These are phyloP conservation scores for Brachypteracias leptosomus DNA, from an alignment of 2,113 vertebrate species.

Conservation along the genomic window DNA sequence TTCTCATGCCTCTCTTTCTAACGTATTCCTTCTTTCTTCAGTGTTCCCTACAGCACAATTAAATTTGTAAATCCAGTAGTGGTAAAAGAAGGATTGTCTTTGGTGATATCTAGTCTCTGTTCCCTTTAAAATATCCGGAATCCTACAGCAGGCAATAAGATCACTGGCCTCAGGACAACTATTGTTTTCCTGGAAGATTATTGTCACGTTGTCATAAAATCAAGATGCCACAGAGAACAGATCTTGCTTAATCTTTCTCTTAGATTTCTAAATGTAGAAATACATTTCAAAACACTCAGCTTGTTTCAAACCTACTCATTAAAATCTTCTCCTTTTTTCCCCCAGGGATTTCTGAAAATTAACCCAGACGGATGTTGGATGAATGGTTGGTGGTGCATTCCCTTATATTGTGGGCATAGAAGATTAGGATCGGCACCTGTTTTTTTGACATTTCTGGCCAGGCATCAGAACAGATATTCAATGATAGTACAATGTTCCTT, in stretches of 20 bases:
- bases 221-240: background rate
- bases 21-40: background rate
- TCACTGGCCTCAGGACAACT: background rate
- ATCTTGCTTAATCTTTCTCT: background rate
- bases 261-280: background rate
- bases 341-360: background rate
- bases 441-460: slow-evolving; percentile 37
- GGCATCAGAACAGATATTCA: background rate
- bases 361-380: background rate
- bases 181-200: background rate
- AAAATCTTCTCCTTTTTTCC: background rate
- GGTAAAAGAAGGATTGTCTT: background rate
- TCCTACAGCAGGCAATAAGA: background rate
- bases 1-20: background rate
- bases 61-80: background rate
- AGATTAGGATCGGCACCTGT: slow-evolving; percentile 7
- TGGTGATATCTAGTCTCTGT: background rate
- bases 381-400: background rate
- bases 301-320: background rate
- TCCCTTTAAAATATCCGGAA: background rate
- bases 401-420: background rate
- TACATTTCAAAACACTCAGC: background rate
- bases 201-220: background rate
- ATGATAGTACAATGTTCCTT: background rate
- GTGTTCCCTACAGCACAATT: background rate